Evolutionary conservation across 2,888 invertebrate genomes (phyloP), one percentile per base, ranked within the genome.

Genomic region (Ramazzottius varieornatus): DNA sequence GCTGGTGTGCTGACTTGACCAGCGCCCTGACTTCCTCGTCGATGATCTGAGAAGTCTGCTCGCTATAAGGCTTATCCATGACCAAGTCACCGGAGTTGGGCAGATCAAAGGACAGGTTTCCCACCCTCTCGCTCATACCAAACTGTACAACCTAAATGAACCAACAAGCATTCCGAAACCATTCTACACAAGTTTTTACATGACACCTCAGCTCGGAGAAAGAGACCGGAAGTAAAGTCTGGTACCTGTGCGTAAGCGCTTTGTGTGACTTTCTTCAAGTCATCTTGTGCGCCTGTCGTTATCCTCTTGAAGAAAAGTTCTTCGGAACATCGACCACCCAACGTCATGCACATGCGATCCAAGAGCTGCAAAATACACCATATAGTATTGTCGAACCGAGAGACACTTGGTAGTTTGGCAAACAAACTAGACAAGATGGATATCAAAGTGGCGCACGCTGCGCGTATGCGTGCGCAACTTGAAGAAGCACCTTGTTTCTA

Each of bases 281-380:
- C 98, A 73, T 98, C 96, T 74, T 96, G 94, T 0, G 98, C 98
- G 0, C 98, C 98, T 0, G 98, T 98, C 1, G 98, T 98, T 69
- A 98, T 93, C 71, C 86, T 82, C 1, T 83, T 82, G 74, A 99
- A 98, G 80, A 99, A 98, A 69, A 99, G 81, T 78, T 94, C 89
- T 76, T 99, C 98, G 0, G 96, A 86, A 0, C 90, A 94, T 70
- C 98, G 81, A 0, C 96, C 98, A n/a, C 96, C 96, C 1, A 98
- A 80, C 0, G 93, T 90, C 92, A 98, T 94, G 76, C 96, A 98
- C 94, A 98, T 98, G 71, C 92, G 81, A 74, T 96, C 94, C 70
- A 92, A 86, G 1, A 96, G 79, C 75, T 76, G 69, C n/a, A 67
- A 66, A 63, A n/a, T n/a, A n/a, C 63, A 34, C 32, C n/a, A n/a